Conservation (phyloP, 2,888 invertebrate species). For the Leptopilina myrica region DNA sequence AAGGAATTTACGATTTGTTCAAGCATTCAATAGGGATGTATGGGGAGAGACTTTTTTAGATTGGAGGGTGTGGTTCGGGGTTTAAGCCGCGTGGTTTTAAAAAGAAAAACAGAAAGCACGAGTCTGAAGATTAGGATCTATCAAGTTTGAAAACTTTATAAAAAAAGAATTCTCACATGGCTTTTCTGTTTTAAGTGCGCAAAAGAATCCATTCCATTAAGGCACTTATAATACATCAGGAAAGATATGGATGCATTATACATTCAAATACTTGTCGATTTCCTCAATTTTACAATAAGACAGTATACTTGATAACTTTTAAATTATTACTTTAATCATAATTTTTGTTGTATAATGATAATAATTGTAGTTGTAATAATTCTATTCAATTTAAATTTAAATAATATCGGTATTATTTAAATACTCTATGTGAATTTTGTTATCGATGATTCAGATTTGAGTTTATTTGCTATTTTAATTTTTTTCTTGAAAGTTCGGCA, state of each 20-base stretch:
- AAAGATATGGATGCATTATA: not conserved
- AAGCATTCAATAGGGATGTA: not conserved
- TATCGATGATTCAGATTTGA: too few species aligned
- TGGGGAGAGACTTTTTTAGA: not conserved
- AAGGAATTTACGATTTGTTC: conserved; percentile 15
- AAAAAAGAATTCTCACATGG: not conserved
- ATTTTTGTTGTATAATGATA: too few species aligned
- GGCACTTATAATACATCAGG: not conserved
- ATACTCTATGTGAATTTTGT: too few species aligned
- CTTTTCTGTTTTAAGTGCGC: not conserved
- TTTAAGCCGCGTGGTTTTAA: too few species aligned
- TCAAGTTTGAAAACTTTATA: not conserved
- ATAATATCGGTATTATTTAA: too few species aligned
- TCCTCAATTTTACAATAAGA: not conserved
- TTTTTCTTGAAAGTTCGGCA: too few species aligned
- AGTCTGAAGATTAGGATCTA: conserved; percentile 7
- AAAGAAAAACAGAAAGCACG: not conserved
- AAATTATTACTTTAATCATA: too few species aligned
- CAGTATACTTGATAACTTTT: too few species aligned
- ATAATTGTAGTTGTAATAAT: too few species aligned
- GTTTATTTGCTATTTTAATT: too few species aligned
- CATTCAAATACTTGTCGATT: conserved; percentile 7
- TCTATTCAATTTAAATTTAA: too few species aligned
- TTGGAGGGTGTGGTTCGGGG: not conserved
- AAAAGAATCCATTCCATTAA: not conserved